phyloP scores from a whole-genome alignment of 2,888 invertebrate species.

The Megaustenia siamemsis region DNA sequence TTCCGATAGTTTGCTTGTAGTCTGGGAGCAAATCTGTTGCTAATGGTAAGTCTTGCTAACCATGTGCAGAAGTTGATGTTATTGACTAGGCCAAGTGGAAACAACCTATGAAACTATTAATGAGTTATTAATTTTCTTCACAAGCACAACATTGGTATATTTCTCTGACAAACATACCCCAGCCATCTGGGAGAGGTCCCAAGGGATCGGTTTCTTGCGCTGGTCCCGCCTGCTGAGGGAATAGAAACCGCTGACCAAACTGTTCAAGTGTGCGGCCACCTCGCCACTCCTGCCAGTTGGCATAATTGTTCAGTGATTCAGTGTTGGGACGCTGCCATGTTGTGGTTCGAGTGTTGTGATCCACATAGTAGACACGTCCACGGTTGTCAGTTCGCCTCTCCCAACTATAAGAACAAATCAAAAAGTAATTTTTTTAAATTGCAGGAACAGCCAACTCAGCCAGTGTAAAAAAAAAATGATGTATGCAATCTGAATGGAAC shows the following conservation, averaged over 20 bases:
- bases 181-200: conserved; percentile 93
- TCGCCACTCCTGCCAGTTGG: conserved; percentile 98
- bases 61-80: no score
- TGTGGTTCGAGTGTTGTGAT: conserved; percentile 96
- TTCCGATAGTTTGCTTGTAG: no score
- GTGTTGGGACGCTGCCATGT: conserved; percentile 95
- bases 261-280: conserved; percentile 81
- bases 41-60: no score
- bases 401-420: conserved; percentile 83
- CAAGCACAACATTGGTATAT: no score
- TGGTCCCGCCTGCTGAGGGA: conserved; percentile 60
- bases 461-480: no score
- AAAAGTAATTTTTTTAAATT: background rate
- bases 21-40: no score
- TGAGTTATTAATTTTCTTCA: background rate
- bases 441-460: no score
- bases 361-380: conserved; percentile 95
- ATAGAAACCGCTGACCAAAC: conserved; percentile 76
- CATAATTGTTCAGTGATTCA: conserved; percentile 83
- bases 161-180: no score
- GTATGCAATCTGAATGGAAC: no score
- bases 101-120: background rate
- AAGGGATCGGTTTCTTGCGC: conserved; percentile 84
- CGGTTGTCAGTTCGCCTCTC: conserved; percentile 94
- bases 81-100: no score